These are phyloP conservation scores for Slavum lentiscoides DNA, from an alignment of 2,888 invertebrate species.

Conservation along the genomic window DNA sequence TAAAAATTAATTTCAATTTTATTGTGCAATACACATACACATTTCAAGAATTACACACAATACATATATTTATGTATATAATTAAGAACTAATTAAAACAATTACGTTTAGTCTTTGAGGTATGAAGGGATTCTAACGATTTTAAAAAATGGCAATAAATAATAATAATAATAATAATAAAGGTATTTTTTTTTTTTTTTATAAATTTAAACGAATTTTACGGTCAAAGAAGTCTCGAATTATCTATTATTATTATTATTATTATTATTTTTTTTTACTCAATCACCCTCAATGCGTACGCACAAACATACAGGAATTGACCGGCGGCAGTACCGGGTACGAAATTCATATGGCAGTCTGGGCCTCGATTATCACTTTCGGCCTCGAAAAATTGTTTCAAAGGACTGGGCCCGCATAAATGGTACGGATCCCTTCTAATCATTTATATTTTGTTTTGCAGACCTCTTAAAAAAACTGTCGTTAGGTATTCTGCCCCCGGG, in stretches of 20 bases:
- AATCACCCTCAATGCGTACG: no score
- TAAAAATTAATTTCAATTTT: constrained; percentile 21
- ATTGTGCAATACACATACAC: constrained; percentile 20
- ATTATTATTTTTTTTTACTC: background rate
- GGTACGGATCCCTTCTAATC: no score
- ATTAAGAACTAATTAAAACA: constrained; percentile 43
- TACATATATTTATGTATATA: background rate
- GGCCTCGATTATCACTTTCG: no score
- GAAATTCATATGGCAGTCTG: no score
- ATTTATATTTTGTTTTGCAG: no score
- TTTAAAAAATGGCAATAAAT: constrained; percentile 39
- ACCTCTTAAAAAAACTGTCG: no score
- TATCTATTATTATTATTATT: background rate
- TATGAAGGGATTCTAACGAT: constrained; percentile 42
- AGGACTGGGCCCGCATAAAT: no score
- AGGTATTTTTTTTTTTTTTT: no score
- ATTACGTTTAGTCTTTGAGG: constrained; percentile 44
- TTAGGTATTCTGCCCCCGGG: no score
- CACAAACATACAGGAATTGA: no score
- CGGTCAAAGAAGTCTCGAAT: constrained; percentile 4
- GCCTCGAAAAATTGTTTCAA: no score
- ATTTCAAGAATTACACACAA: constrained; percentile 26
- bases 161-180: background rate
- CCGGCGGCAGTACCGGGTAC: no score
- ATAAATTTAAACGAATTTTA: constrained; percentile 1